Conservation (phyloP, 1,140 invertebrate species). For the Pseudomyrmex dendroicus region DNA sequence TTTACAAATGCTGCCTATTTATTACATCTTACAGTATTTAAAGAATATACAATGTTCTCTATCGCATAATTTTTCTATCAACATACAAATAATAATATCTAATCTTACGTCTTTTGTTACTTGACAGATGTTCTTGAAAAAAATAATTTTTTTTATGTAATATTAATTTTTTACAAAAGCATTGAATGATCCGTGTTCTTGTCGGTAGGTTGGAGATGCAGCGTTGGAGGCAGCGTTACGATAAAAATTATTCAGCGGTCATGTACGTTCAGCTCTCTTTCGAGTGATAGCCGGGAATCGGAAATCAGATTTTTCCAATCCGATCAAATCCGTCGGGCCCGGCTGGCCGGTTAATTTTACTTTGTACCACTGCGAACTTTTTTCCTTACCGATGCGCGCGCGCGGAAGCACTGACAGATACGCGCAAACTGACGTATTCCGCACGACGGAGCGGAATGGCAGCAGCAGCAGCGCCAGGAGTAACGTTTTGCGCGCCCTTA, state of each 20-base stretch:
- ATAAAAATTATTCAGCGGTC: conserved; percentile 47
- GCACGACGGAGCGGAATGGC: conserved; percentile 62
- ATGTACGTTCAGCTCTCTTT: background rate
- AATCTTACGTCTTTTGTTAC: no score
- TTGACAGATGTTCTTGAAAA: no score
- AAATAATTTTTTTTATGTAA: no score
- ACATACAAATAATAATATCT: no score
- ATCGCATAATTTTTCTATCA: no score
- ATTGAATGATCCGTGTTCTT: no score
- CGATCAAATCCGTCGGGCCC: conserved; percentile 59
- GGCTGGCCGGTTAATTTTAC: conserved; percentile 62
- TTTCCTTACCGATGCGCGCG: conserved; percentile 54
- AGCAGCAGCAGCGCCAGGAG: conserved; percentile 29
- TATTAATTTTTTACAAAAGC: conserved; percentile 20
- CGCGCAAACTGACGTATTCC: conserved; percentile 64
- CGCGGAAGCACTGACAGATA: conserved; percentile 44
- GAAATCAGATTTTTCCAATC: conserved; percentile 60
- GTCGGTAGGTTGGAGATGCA: no score
- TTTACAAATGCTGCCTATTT: no score
- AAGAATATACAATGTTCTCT: no score
- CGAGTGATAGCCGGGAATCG: conserved; percentile 26
- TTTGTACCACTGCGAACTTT: conserved; percentile 37
- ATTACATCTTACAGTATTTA: no score
- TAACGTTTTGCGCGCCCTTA: conserved; percentile 66
- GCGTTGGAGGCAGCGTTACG: conserved; percentile 37